Evolutionary conservation across 2,113 vertebrate species (phyloP), one percentile per base, ranked within the genome.

Genomic region (Aegithalos caudatus): DNA sequence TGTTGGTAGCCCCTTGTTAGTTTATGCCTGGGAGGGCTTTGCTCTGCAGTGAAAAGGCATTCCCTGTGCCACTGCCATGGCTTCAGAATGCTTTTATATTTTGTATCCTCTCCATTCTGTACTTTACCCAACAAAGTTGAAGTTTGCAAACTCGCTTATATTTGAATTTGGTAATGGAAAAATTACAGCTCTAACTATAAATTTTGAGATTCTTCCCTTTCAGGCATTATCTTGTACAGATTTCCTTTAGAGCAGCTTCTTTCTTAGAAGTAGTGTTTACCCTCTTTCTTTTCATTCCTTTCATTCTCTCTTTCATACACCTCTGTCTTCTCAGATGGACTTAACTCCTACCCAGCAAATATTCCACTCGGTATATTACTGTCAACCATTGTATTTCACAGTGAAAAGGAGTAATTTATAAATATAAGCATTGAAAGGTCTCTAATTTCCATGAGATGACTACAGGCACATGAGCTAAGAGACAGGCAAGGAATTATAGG

Each of bases 281-380:
- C 27, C n/a, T 88, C 50, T 87, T 37, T 69, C 57, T 72, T 83
- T 57, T 60, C 67, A 37, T 93, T 81, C 65, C 44, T 64, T 86
- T 81, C 44, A 29, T 40, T 86, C 82, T 79, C 54, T 94, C 20
- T 93, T 84, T 70, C 64, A 27, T 76, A 92, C 74, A 94, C 33
- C 86, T 93, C 64, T 92, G 31, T 94, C 93, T 95, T 94, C 90
- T 94, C 82, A 95, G 88, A 86, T 94, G 76, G 56, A 84, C 61
- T 93, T 83, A 56, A 89, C 82, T 95, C 95, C 54, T 93, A 94
- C 71, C 84, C 83, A 92, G 91, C 60, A 97, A 81, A 69, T 88
- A 90, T 48, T 90, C 60, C 48, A 12, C 33, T 95, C 72, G 62
- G 47, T 92, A 27, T 37, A 91, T 90, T 92, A 81, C 9, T 62